These are phyloP conservation scores for Hiodon alosoides DNA, from an alignment of 2,113 vertebrate genomes.

Conservation along the genomic window DNA sequence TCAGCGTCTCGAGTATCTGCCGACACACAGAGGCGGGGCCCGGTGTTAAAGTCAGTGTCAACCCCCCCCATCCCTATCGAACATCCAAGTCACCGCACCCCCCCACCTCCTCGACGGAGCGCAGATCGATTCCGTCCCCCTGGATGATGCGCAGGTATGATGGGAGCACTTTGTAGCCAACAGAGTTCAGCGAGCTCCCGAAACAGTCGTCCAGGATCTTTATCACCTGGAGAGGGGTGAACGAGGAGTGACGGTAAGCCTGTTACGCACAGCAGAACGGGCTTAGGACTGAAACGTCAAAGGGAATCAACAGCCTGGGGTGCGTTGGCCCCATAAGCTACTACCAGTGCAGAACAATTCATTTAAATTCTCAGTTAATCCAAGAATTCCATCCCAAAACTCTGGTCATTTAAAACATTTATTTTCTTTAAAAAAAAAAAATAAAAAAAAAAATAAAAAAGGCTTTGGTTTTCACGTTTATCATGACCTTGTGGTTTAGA, in stretches of 20 bases:
- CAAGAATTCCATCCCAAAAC: no score
- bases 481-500: not conserved
- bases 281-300: not conserved
- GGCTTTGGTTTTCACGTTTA: not conserved
- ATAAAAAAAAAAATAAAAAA: not conserved
- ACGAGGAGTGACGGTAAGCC: conserved; percentile 10
- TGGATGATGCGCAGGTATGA: conserved; percentile 64
- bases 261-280: no score
- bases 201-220: conserved; percentile 65
- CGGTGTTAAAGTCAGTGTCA: not conserved
- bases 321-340: no score
- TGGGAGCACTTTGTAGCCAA: conserved; percentile 63
- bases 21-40: not conserved
- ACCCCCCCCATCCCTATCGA: not conserved
- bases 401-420: not conserved
- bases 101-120: conserved; percentile 55
- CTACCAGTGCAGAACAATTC: no score
- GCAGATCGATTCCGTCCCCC: conserved; percentile 64
- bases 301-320: not conserved
- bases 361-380: no score
- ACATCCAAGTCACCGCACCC: not conserved
- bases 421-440: not conserved
- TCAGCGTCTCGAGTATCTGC: conserved; percentile 61
- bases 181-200: conserved; percentile 53
- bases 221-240: conserved; percentile 47